phyloP scores from a whole-genome alignment of 2,113 vertebrate species.

The Guaruba guarouba region DNA sequence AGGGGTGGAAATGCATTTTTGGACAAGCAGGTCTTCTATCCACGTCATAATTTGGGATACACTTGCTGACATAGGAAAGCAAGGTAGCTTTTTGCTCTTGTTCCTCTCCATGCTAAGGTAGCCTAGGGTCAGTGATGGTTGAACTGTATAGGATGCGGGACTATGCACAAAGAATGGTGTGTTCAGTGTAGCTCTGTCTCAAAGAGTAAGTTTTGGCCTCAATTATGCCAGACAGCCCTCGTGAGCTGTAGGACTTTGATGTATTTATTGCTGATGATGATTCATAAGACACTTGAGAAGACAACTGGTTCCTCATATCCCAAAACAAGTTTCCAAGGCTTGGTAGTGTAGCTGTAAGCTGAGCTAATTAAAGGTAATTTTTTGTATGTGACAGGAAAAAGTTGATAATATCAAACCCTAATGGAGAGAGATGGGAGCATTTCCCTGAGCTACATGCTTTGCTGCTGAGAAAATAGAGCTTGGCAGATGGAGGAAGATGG shows the following conservation, averaged over 20 bases:
- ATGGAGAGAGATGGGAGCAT: constrained; percentile 25
- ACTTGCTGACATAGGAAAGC: background rate
- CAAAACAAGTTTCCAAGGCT: constrained; percentile 19
- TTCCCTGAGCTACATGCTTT: constrained; percentile 37
- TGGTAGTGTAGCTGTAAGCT: background rate
- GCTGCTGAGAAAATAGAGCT: constrained; percentile 17
- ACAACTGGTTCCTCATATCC: background rate
- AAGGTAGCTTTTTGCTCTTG: background rate
- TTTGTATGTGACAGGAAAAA: constrained; percentile 39
- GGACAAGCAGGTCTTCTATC: background rate
- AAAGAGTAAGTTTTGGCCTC: background rate
- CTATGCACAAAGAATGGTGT: background rate
- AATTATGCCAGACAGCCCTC: background rate
- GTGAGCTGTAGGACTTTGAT: background rate
- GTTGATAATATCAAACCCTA: constrained; percentile 32
- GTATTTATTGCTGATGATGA: background rate
- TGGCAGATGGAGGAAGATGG: constrained; percentile 30
- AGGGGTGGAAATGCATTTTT: background rate
- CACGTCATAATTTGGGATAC: background rate
- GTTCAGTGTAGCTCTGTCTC: background rate
- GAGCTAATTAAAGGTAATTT: constrained; percentile 50
- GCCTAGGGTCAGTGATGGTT: background rate
- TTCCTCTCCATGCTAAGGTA: background rate
- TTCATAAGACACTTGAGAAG: constrained; percentile 8
- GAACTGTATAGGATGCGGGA: background rate